Evolutionary conservation across 2,797 vertebrate species (phyloP).

Genomic region (Moxostoma hubbsi): DNA sequence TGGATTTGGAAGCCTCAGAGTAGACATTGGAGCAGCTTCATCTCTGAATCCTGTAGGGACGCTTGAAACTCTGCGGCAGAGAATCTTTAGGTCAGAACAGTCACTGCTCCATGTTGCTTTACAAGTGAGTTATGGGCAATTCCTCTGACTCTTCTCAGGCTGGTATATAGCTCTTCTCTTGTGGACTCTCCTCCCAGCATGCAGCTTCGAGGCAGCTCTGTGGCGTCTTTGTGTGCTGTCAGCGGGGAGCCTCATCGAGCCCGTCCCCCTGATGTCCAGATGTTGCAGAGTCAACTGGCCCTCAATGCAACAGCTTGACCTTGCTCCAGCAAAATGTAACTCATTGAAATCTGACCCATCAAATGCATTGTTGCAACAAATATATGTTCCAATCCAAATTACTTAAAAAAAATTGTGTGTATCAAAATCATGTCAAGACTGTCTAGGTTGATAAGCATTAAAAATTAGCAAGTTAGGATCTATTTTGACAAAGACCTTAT

Average conservation of each 20-base stretch:
- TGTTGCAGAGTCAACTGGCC: slow-evolving; percentile 53
- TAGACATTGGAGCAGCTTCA: slow-evolving; percentile 45
- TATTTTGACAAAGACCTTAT: too few species aligned
- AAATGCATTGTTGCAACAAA: not conserved
- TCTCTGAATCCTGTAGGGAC: slow-evolving; percentile 16
- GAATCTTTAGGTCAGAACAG: slow-evolving; percentile 51
- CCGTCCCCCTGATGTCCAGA: slow-evolving; percentile 62
- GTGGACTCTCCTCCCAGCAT: slow-evolving; percentile 61
- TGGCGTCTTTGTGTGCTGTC: slow-evolving; percentile 62
- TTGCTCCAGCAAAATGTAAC: not conserved
- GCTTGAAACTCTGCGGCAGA: slow-evolving; percentile 11
- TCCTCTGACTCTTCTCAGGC: slow-evolving; percentile 52
- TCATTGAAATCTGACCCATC: not conserved
- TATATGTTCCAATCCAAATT: slow-evolving; percentile 1
- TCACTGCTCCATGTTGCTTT: slow-evolving; percentile 50
- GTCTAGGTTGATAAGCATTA: not conserved
- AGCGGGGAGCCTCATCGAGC: slow-evolving; percentile 45
- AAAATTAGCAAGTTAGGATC: too few species aligned
- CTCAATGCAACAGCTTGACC: slow-evolving; percentile 13
- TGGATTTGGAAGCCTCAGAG: slow-evolving; percentile 57
- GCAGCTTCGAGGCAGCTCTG: slow-evolving; percentile 62
- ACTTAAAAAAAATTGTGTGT: not conserved
- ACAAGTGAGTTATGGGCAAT: slow-evolving; percentile 64
- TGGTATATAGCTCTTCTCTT: slow-evolving; percentile 57
- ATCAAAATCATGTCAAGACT: slow-evolving; percentile 1